Base-by-base conservation (phyloP, 23 tunicate species). In the Clavelina lepadiformis region DNA sequence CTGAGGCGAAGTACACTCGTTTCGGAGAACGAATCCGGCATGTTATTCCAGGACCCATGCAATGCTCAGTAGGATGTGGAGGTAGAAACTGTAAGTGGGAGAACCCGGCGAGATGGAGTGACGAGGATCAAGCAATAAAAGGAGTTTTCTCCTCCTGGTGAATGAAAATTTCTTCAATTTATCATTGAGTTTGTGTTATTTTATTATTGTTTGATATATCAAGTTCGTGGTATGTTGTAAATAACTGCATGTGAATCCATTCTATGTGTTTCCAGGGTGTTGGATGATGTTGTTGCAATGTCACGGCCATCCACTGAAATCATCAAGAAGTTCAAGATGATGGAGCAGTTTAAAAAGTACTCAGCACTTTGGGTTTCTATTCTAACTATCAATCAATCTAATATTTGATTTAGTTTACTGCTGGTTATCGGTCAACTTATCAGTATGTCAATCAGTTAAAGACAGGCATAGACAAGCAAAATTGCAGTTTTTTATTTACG, bases 61-160 rank as follows among this genome's bases (percentile, higher is more conserved):
- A 89, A 57, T 89, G 97, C 58, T 81, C 89, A 26, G 65, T 89
- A 58, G 97, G 77, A 50, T 89, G 97, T 63, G 97, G 97, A 0
- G 97, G 97, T 20, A 75, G 63, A 52, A 89, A 89, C 63, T 89
- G 97, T 54, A 89, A 89, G 38, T 89, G 97, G 97, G 97, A 89
- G 50, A 89, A 89, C 65, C 97, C 97, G 15, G 59, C 84, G 8
- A 70, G 83, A 54, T 89, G 97, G 97, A 74, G 77, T 70, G 83
- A 81, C 62, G 82, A 67, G 25, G 89, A 89, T 13, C 97, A 89
- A 65, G 97, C 81, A 5, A 89, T 89, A 26, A 89, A 89, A 63
- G 97, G 97, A 38, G 97, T 89, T 3, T 89, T 81, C 68, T 89
- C 97, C 34, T 89, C 97, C 19, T 89, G 97, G 97, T 89, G 74